These are phyloP conservation scores for Hippocampus zosterae DNA, from an alignment of 2,113 vertebrate species.

Conservation along the genomic window DNA sequence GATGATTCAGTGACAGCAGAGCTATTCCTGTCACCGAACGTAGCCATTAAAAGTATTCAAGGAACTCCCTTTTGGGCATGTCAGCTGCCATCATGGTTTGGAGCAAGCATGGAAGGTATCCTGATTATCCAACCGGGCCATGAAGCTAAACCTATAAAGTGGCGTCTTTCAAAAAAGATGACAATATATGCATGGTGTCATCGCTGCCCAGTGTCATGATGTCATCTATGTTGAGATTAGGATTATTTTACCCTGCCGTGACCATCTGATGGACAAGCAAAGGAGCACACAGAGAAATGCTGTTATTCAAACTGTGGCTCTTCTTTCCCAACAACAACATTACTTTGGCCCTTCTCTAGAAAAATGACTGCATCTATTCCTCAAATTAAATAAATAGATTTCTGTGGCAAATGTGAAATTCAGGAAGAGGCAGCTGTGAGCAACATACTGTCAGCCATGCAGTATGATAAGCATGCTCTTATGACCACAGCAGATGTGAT, in stretches of 20 bases:
- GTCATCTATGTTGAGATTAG: conserved; percentile 54
- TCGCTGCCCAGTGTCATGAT: conserved; percentile 37
- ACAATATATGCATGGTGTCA: conserved; percentile 41
- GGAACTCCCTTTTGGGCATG: neutral
- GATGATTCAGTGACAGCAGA: conserved; percentile 12
- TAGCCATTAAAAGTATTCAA: neutral
- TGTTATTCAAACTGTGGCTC: neutral
- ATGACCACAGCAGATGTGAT: conserved; percentile 62
- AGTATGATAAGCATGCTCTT: conserved; percentile 55
- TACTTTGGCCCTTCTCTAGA: conserved; percentile 5
- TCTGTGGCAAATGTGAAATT: conserved; percentile 27
- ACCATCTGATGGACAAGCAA: conserved; percentile 51
- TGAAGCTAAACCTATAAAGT: conserved; percentile 4
- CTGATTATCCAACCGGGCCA: neutral
- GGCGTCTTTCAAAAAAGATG: conserved; percentile 4
- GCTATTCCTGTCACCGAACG: conserved; percentile 11
- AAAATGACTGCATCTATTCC: neutral
- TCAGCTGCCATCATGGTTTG: neutral
- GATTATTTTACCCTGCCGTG: conserved; percentile 51
- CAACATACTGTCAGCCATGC: conserved; percentile 34
- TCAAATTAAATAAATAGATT: conserved; percentile 20
- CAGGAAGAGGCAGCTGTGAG: conserved; percentile 56
- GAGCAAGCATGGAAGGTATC: neutral
- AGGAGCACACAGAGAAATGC: neutral
- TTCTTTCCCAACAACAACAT: neutral